Evolutionary conservation across 2,888 invertebrate genomes (phyloP), one percentile per base, ranked within the genome.

Genomic region (Erpobdella octoculata): DNA sequence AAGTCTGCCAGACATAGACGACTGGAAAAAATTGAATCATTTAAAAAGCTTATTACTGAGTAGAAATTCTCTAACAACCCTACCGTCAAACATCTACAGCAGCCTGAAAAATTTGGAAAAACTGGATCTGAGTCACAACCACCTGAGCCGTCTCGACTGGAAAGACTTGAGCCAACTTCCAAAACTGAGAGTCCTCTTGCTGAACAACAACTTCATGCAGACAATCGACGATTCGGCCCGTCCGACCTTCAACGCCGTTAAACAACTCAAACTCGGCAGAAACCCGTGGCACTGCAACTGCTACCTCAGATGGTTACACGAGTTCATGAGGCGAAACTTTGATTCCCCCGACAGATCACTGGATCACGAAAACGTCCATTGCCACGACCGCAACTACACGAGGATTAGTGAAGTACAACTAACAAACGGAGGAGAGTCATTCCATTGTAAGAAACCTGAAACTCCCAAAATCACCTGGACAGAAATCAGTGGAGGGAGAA

Each of bases 271-370:
- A 48, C 69, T 75, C 15, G 72, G 71, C 1, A 64, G 53, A 9
- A 75, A 75, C 69, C 74, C 74, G n/a, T 68, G 74, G 33, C 75
- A 75, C 61, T 75, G 75, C 65, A 75, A 75, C 66, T 75, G 75
- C 41, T 73, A 74, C 18, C 72, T 75, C 6, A n/a, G 28, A 21
- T 75, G 75, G 75, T 59, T 75, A 53, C 38, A 68, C 33, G 64
- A 71, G 38, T 76, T 74, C 72, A 75, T 72, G 58, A 67, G 62
- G 12, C 31, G 68, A 1, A 21, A 53, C 53, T 53, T 28, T 4
- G 58, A 33, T 33, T 65, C 74, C 33, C 58, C 64, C 12, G 76
- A 75, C 73, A 74, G 73, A 37, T 61, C 37, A 18, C 66, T 74
- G 28, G 76, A 76, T 58, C 41, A 67, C n/a, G 70, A 48, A 4